Base-by-base conservation (phyloP, 1,140 invertebrate genomes). In the Episyrphus balteatus region DNA sequence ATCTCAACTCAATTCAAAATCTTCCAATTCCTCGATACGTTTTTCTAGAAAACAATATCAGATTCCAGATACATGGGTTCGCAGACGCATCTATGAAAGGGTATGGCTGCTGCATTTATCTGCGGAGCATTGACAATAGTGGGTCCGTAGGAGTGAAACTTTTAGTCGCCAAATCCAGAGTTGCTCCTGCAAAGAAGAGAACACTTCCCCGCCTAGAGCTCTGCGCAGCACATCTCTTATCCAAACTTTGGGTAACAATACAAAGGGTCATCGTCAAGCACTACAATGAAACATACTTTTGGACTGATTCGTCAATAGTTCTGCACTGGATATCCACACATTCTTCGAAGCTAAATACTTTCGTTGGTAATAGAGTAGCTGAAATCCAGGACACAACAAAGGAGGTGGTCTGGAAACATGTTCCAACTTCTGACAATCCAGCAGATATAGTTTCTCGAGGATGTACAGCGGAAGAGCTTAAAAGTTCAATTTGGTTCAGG, bases 361-460 rank as follows among this genome's bases (percentile, higher is more conserved):
- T 52, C 48, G 55, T 57, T 13, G 54, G 54, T 3, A 62, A 62
- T 46, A 40, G 55, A 30, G 48, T 62, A 1, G 36, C 44, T 5
- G 45, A 48, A 14, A 62, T 61, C 15, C 55, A 56, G 31, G 48
- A 52, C 12, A 18, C 49, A 0, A 55, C 54, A 18, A 36, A 30
- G 26, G 46, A 8, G 31, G 54, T n/a, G n/a, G n/a, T 33, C 62
- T 57, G 60, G 10, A 47, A 15, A 49, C n/a, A 66, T 47, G 53
- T 59, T 5, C 43, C 49, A 8, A 42, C n/a, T n/a, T n/a, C n/a
- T n/a, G n/a, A n/a, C n/a, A n/a, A n/a, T n/a, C n/a, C n/a, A n/a
- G n/a, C n/a, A n/a, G n/a, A n/a, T n/a, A n/a, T n/a, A n/a, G n/a
- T n/a, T n/a, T n/a, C n/a, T n/a, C n/a, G n/a, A n/a, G n/a, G n/a